Base-by-base conservation (phyloP, 2,888 invertebrate genomes). In the Chirona hameri region DNA sequence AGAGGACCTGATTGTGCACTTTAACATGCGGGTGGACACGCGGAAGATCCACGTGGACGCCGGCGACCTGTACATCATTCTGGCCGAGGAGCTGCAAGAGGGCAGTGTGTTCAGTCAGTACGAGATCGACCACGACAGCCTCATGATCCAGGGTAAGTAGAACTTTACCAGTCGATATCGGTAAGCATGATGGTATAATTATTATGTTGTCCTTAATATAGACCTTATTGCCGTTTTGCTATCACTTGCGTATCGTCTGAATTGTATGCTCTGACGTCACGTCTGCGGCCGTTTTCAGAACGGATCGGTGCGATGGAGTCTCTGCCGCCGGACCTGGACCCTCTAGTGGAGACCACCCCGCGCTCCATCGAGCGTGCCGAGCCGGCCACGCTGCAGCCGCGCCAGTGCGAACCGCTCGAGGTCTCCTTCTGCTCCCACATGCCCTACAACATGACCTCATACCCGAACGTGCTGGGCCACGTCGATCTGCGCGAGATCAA, bases 11-110 rank as follows among this genome's bases (percentile, higher is more conserved):
- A 91, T 93, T 81, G 93, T 96, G 0, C 95, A 95, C 87, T 96
- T 96, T 87, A 95, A 95, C 87, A 90, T 96, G 82, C 92, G 93
- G 82, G 94, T 96, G 86, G 94, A 96, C 89, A 94, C 95, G 12
- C 86, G 86, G 39, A 86, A 87, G 82, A 86, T 87, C 57, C 86
- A 87, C 72, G 86, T 87, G 21, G 87, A 88, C 81, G 87, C 88
- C 27, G 87, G 92, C 24, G 94, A 95, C 86, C 90, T 95, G 48
- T 89, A 89, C 69, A 89, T 90, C 1, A 90, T 91, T 46, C 84
- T 86, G 46, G 84, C 84, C 21, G 85, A 85, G 48, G 86, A 86
- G 83, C 85, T 86, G 27, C 83, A 82, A 60, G 83, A 83, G 81
- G 85, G 52, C 81, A 83, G 9, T 81, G 84, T 69, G 81, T 81